Evolutionary conservation across 2,797 vertebrate genomes (phyloP).

Genomic region (Craterocephalus amniculus): DNA sequence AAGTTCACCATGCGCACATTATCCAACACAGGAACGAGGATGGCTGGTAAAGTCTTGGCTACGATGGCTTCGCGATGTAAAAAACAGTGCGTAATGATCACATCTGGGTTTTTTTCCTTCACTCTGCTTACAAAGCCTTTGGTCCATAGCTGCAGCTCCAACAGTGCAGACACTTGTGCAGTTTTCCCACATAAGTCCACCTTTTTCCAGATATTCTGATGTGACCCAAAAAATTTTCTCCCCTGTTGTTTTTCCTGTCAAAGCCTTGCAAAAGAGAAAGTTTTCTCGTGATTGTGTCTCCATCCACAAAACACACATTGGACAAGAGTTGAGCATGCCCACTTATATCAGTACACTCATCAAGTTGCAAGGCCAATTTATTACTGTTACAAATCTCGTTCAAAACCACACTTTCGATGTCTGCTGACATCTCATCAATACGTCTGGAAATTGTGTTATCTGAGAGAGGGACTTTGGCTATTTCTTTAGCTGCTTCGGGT

Average conservation of each 20-base stretch:
- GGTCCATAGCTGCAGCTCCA: background rate
- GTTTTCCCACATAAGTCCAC: too few relatives aligned
- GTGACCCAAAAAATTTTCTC: too few relatives aligned
- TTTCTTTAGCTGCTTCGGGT: background rate
- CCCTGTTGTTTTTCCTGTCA: constrained; percentile 9
- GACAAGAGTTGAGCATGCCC: background rate
- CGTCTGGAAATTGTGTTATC: too few relatives aligned
- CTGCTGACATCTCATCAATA: too few relatives aligned
- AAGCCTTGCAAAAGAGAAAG: constrained; percentile 44
- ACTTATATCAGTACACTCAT: background rate
- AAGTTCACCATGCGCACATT: constrained; percentile 27
- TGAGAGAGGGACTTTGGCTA: too few relatives aligned
- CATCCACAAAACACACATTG: constrained; percentile 23
- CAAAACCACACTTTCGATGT: too few relatives aligned
- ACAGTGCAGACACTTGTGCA: too few relatives aligned
- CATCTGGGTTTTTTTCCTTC: background rate
- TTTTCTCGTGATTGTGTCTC: constrained; percentile 47
- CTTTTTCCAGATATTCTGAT: too few relatives aligned
- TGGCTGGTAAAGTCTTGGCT: background rate
- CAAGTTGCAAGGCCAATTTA: constrained; percentile 2
- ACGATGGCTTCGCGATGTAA: background rate
- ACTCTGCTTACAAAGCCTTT: too few relatives aligned
- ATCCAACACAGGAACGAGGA: constrained; percentile 19
- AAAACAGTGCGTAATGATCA: background rate
- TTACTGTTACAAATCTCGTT: background rate